These are phyloP conservation scores for Tenrec ecaudatus DNA, from an alignment of 2,113 vertebrate species.

Conservation along the genomic window DNA sequence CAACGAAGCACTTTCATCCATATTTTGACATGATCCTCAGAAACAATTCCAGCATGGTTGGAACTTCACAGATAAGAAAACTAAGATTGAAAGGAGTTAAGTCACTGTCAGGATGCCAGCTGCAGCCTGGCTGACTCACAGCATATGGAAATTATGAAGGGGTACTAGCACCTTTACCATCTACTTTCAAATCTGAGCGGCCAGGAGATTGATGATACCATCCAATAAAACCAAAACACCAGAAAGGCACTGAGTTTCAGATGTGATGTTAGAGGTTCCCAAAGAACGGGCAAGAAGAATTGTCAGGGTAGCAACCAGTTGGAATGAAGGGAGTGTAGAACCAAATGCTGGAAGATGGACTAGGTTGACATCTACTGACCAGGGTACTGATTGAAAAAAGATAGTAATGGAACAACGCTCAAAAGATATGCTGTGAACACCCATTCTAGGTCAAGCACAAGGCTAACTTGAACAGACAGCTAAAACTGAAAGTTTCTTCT, in stretches of 20 bases:
- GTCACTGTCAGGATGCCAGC: background rate
- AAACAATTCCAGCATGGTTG: background rate
- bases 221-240: background rate
- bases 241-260: background rate
- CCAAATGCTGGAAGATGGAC: background rate
- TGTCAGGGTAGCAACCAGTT: background rate
- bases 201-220: background rate
- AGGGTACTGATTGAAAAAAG: background rate
- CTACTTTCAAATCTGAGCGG: conserved; percentile 20
- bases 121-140: background rate
- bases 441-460: conserved; percentile 1
- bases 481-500: background rate
- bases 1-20: background rate
- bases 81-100: conserved; percentile 25
- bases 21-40: background rate
- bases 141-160: background rate
- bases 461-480: background rate
- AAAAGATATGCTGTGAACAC: background rate
- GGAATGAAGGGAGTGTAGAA: background rate
- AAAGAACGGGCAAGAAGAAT: background rate
- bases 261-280: background rate
- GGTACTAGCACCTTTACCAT: background rate
- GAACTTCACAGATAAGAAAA: background rate
- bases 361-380: background rate
- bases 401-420: background rate